Evolutionary conservation across 2,797 vertebrate genomes (phyloP), one percentile per base, ranked within the genome.

Genomic region (Myiotriccus ornatus): DNA sequence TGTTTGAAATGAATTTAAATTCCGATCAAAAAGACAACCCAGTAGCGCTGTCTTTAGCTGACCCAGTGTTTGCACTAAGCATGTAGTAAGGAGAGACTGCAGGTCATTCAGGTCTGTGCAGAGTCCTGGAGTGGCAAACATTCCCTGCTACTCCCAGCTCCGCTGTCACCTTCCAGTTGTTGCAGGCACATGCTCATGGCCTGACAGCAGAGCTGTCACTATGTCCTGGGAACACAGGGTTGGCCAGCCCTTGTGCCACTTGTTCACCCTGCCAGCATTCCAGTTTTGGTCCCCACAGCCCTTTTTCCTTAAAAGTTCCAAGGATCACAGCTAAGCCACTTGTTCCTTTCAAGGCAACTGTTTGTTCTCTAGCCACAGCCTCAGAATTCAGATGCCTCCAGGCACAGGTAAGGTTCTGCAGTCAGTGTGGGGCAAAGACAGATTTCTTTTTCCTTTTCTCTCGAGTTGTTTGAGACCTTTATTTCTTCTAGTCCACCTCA

Each of bases 171-270:
- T 82, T 64, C n/a, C 25, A 43, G 10, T 28, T 75, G 30, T 32
- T 91, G 44, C 57, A 75, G 79, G 67, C 35, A 32, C 20, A 2
- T 15, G 37, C 35, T 67, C 10, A 1, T 47, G 53, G 62, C 41
- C 32, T 25, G 12, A 15, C n/a, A 78, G 44, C 67, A 64, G 67
- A 53, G 34, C 22, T 91, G 50, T 76, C 1, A 0, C 39, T n/a
- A 0, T 0, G 2, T 44, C 41, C 37, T 7, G 6, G 57, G 60
- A 73, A 25, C 37, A 34, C 15, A 34, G 21, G 10, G 18, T 3
- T 68, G 68, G 23, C 34, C 27, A 22, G 41, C 75, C 23, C 43
- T 68, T 53, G 12, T 17, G 41, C 14, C 59, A 41, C 63, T 13
- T 1, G 3, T 30, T 68, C 16, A 6, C 39, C 4, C 34, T 89